A percentile compares a stretch with the other conserved stretches of the same genome.
Evolutionary conservation across 2,888 invertebrate species (phyloP).

Genomic region (Hecatera dysodea): DNA sequence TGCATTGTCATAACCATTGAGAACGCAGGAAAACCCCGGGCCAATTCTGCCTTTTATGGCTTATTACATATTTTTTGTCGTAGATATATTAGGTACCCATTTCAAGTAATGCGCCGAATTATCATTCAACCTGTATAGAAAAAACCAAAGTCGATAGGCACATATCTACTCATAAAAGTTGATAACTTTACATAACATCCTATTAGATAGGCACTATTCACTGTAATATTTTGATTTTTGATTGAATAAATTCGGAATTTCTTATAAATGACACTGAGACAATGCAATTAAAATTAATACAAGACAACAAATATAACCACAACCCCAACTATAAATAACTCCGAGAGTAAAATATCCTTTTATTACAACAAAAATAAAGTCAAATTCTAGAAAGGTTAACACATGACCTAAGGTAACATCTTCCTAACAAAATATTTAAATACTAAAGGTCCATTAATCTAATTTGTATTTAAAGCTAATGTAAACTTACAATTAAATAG

Average conservation of each 20-base stretch:
- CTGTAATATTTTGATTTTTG: neutral
- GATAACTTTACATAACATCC: neutral
- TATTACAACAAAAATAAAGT: neutral
- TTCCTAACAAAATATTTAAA: neutral
- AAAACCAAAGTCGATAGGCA: too few species aligned
- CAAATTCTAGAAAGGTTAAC: neutral
- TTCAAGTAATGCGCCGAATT: too few species aligned
- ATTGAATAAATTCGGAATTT: conserved; percentile 24
- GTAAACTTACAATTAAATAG: conserved; percentile 8
- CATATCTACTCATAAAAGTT: neutral
- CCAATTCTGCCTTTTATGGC: too few species aligned
- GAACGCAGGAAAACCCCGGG: too few species aligned
- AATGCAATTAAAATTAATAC: conserved; percentile 3
- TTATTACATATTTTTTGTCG: too few species aligned
- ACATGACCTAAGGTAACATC: neutral
- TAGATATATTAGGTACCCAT: too few species aligned
- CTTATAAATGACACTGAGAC: neutral
- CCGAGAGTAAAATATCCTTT: conserved; percentile 4
- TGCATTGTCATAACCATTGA: too few species aligned
- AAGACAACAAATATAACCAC: conserved; percentile 15
- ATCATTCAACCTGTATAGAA: too few species aligned
- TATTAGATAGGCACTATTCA: too few species aligned
- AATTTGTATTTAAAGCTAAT: conserved; percentile 20
- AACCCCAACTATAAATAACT: conserved; percentile 23
- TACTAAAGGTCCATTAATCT: neutral